Conservation (phyloP, 1,140 invertebrate species). For the Armadillidium nasatum region DNA sequence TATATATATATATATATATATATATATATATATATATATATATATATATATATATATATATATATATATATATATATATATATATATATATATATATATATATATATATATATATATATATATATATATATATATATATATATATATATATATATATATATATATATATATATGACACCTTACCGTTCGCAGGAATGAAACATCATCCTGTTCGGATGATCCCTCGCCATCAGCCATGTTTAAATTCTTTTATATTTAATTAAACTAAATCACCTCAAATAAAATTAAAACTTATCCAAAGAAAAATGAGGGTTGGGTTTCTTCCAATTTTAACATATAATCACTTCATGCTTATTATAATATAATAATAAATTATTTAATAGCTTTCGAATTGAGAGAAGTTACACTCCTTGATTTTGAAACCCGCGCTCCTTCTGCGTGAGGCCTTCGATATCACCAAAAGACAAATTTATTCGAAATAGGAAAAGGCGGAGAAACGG, state of each 20-base stretch:
- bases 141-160: slow-evolving; percentile 1
- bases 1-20: background rate
- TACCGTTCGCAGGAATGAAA: slow-evolving; percentile 94
- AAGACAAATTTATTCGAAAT: too few relatives aligned
- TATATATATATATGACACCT: slow-evolving; percentile 49
- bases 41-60: background rate
- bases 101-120: background rate
- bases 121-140: slow-evolving; percentile 15
- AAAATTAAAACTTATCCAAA: too few relatives aligned
- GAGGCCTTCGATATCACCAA: too few relatives aligned
- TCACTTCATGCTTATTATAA: too few relatives aligned
- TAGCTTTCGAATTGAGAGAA: too few relatives aligned
- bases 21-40: background rate
- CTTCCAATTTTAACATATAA: too few relatives aligned
- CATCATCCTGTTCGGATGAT: slow-evolving; percentile 94
- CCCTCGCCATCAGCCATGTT: slow-evolving; percentile 83
- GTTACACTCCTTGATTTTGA: too few relatives aligned
- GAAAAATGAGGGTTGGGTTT: too few relatives aligned
- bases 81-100: background rate
- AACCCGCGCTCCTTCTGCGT: too few relatives aligned
- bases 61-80: slow-evolving; percentile 15
- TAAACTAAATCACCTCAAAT: too few relatives aligned
- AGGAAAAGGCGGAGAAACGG: background rate
- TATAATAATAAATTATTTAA: too few relatives aligned
- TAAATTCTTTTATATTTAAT: too few relatives aligned